Conservation (phyloP, 1,140 invertebrate species). For the Hyposmocoma kahamanoa region DNA sequence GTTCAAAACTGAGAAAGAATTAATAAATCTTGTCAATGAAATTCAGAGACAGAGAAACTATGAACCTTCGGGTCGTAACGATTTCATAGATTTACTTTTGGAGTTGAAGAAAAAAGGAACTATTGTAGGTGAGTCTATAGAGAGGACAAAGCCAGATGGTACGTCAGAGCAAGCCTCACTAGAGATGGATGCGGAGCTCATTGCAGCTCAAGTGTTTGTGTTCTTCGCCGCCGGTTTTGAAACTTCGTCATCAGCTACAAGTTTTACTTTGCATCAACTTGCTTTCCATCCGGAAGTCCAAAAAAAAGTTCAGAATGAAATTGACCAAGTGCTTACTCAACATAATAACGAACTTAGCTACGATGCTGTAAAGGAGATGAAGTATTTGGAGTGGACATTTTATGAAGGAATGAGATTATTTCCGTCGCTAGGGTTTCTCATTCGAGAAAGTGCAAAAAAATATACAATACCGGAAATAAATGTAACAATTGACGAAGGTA, state of each 20-base stretch:
- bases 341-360: background rate
- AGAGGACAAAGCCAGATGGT: background rate
- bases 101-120: background rate
- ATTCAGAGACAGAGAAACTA: constrained; percentile 6
- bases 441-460: background rate
- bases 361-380: constrained; percentile 1
- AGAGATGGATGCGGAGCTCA: background rate
- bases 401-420: background rate
- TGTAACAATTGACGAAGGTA: constrained; percentile 32
- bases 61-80: background rate
- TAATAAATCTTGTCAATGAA: constrained; percentile 4
- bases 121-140: background rate
- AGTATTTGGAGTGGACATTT: constrained; percentile 1
- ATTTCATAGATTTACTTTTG: background rate
- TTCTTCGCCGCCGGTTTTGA: constrained; percentile 4
- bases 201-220: background rate
- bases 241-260: constrained; percentile 1
- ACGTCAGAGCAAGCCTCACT: background rate
- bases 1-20: background rate
- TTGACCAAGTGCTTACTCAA: background rate
- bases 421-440: background rate
- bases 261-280: background rate
- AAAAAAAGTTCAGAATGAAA: background rate
- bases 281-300: background rate
- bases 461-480: constrained; percentile 17